A percentile compares a stretch with the other conserved stretches of the same genome.
Evolutionary conservation across 1,140 invertebrate species (phyloP).

Genomic region (Psix sp.): DNA sequence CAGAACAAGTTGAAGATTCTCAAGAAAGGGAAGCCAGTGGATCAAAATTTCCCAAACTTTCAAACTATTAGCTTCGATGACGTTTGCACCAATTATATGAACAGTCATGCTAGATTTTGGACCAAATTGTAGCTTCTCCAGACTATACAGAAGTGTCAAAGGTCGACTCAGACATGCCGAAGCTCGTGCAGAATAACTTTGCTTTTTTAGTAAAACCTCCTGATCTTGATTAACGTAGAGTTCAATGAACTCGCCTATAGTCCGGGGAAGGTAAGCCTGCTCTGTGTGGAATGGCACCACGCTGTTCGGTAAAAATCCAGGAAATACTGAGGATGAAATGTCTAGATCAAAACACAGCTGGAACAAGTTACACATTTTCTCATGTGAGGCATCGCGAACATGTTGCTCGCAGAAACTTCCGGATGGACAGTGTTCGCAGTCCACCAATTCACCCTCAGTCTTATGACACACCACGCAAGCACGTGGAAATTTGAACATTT

Average conservation of each 20-base stretch:
- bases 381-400: slow-evolving; percentile 40
- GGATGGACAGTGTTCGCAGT: slow-evolving; percentile 61
- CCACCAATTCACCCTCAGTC: slow-evolving; percentile 39
- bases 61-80: slow-evolving; percentile 57
- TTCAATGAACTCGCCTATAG: slow-evolving; percentile 63
- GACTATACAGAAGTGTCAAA: slow-evolving; percentile 63
- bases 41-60: slow-evolving; percentile 66
- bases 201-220: slow-evolving; percentile 25
- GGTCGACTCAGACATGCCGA: slow-evolving; percentile 66
- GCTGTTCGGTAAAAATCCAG: slow-evolving; percentile 43
- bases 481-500: slow-evolving; percentile 67
- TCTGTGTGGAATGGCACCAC: slow-evolving; percentile 45
- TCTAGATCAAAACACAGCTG: slow-evolving; percentile 58
- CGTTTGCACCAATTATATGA: slow-evolving; percentile 66
- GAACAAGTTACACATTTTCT: slow-evolving; percentile 49
- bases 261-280: slow-evolving; percentile 46
- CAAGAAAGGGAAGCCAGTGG: slow-evolving; percentile 61
- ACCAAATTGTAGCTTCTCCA: slow-evolving; percentile 57
- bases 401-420: slow-evolving; percentile 64
- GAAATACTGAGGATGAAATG: slow-evolving; percentile 37
- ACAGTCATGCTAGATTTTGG: slow-evolving; percentile 43
- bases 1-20: slow-evolving; percentile 54
- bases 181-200: slow-evolving; percentile 36
- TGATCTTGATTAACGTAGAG: slow-evolving; percentile 51
- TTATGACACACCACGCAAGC: slow-evolving; percentile 63